Evolutionary conservation across 2,797 vertebrate genomes (phyloP), one percentile per base, ranked within the genome.

Genomic region (Halcyon leucocephala): DNA sequence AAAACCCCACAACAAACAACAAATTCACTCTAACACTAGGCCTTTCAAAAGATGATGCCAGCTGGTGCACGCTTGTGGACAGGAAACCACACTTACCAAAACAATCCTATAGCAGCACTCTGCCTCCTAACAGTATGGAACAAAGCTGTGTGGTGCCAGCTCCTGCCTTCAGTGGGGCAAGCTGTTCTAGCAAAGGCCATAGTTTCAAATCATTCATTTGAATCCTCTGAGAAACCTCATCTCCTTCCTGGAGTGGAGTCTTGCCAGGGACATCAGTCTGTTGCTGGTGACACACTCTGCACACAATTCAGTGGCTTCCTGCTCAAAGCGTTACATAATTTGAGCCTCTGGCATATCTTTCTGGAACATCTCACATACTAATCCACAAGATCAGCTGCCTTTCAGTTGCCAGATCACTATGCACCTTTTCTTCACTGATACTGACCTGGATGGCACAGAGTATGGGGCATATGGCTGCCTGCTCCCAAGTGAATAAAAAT

Each of bases 231-330:
- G 80, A 88, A 90, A 90, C 55, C 82, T 90, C 87, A 90, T 85
- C 93, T 96, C 80, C 85, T 93, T 96, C 96, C 96, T 96, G 91
- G 54, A 55, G 73, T 79, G 96, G 62, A 96, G 66, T 35, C 28
- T 24, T 95, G 96, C 96, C 96, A 96, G 82, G 94, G 91, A 95
- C 87, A 93, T 66, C 83, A 76, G 94, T 66, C 96, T 96, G 93
- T 76, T 83, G 85, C 91, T 76, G 70, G 89, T 88, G 96, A 91
- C 93, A 95, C 42, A 49, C 70, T 72, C 88, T 76, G 78, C 66
- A 84, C 66, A 79, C 62, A 60, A 57, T 71, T 89, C 4, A 0
- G 85, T 88, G 66, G 73, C 94, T 95, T 96, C 93, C 96, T 95
- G 93, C 82, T 93, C 51, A 25, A 90, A 94, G 70, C 70, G 82